phyloP scores from a whole-genome alignment of 2,113 vertebrate genomes.

The Phyllopteryx taeniolatus region DNA sequence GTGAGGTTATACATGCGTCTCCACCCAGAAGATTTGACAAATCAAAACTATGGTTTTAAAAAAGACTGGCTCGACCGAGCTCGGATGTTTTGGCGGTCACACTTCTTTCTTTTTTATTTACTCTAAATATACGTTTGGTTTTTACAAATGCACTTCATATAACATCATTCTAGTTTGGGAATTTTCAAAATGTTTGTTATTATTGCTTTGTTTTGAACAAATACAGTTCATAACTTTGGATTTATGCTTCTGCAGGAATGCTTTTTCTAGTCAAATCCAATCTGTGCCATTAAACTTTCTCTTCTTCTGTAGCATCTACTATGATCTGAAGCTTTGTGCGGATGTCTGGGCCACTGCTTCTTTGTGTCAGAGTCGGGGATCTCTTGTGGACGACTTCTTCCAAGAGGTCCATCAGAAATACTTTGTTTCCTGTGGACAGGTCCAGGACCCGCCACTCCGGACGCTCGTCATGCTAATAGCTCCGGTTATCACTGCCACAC shows the following conservation, averaged over 20 bases:
- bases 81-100: slow-evolving; percentile 12
- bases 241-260: not conserved
- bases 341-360: fast-evolving
- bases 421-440: slow-evolving; percentile 52
- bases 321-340: slow-evolving; percentile 53
- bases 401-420: slow-evolving; percentile 58
- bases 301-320: slow-evolving; percentile 56
- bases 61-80: not conserved
- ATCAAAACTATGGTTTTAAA: slow-evolving; percentile 32
- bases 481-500: slow-evolving; percentile 40
- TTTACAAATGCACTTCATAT: not conserved
- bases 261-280: not conserved
- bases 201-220: too few relatives aligned
- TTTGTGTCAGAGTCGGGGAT: slow-evolving; percentile 6
- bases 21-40: slow-evolving; percentile 14
- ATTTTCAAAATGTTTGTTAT: not conserved
- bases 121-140: not conserved
- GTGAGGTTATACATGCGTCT: slow-evolving; percentile 3
- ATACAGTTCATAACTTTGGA: not conserved
- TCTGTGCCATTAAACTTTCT: not conserved
- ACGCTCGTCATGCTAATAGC: slow-evolving; percentile 46
- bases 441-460: slow-evolving; percentile 49
- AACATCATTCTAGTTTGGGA: not conserved
- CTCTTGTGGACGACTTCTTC: slow-evolving; percentile 48
- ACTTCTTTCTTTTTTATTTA: not conserved